A percentile compares a stretch with the other conserved stretches of the same genome.
Conservation (phyloP, 2,113 vertebrate genomes). For the Eudyptes chrysolophus region DNA sequence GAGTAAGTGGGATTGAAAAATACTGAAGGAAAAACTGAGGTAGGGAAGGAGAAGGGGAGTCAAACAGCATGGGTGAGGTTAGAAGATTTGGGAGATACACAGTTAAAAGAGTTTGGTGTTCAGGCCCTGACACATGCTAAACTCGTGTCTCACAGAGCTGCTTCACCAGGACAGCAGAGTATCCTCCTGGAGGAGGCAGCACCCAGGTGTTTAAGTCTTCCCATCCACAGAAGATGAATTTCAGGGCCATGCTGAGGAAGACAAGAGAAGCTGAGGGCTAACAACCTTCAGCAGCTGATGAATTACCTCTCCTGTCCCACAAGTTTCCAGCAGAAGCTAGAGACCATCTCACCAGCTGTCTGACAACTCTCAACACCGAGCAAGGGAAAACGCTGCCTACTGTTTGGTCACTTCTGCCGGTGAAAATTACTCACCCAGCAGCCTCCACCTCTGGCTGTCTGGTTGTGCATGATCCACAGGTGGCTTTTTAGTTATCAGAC, state of each 20-base stretch:
- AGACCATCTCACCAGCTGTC: background rate
- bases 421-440: background rate
- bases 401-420: background rate
- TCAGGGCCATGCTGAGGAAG: background rate
- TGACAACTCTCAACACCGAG: background rate
- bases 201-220: fast-evolving
- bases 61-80: background rate
- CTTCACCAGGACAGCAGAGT: fast-evolving
- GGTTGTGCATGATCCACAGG: background rate
- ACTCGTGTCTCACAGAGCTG: background rate
- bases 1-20: background rate
- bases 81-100: background rate
- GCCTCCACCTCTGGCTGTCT: background rate
- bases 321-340: background rate
- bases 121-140: fast-evolving
- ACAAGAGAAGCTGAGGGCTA: background rate
- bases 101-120: background rate
- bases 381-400: background rate
- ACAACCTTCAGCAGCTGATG: background rate
- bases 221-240: background rate
- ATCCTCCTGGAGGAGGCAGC: background rate
- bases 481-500: background rate
- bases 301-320: background rate
- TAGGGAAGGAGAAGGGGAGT: background rate
- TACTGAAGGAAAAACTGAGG: background rate